Conservation (phyloP, 2,888 invertebrate genomes). For the Parapristionchus giblindavisi region DNA sequence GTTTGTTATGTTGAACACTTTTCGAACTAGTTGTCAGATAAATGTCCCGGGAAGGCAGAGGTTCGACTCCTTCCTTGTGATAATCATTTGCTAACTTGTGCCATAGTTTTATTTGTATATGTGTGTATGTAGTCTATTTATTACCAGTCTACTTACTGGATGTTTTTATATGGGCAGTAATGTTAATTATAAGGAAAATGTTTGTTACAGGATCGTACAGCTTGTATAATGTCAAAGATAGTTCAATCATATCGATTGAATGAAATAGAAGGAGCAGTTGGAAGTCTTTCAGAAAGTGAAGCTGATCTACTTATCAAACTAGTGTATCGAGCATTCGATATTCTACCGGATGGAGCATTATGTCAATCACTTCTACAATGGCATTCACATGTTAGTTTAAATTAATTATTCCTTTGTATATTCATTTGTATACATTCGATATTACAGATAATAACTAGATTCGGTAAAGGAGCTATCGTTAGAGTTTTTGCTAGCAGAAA, state of each 20-base stretch:
- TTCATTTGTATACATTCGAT: not conserved
- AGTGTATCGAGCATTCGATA: conserved; percentile 65
- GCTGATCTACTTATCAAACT: conserved; percentile 65
- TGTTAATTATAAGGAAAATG: no score
- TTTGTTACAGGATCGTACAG: conserved; percentile 20
- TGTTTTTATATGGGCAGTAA: no score
- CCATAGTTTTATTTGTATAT: no score
- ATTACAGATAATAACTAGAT: conserved; percentile 55
- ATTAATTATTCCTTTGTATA: no score
- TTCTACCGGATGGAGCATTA: conserved; percentile 56
- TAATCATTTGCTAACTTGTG: no score
- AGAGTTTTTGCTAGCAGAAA: conserved; percentile 55
- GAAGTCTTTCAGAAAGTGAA: conserved; percentile 57
- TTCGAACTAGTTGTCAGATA: no score
- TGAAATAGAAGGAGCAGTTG: conserved; percentile 59
- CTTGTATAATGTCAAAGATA: conserved; percentile 43
- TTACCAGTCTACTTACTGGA: no score
- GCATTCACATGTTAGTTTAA: conserved; percentile 55
- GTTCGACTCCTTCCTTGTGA: no score
- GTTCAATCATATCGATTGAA: conserved; percentile 58
- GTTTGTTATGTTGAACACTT: not conserved
- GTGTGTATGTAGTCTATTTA: no score
- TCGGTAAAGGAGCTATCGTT: conserved; percentile 63
- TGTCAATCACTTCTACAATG: conserved; percentile 60
- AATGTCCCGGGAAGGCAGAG: no score